Percentiles rank a stretch among this genome's conserved stretches.
phyloP scores from a whole-genome alignment of 2,113 vertebrate species.

The Prionailurus bengalensis region DNA sequence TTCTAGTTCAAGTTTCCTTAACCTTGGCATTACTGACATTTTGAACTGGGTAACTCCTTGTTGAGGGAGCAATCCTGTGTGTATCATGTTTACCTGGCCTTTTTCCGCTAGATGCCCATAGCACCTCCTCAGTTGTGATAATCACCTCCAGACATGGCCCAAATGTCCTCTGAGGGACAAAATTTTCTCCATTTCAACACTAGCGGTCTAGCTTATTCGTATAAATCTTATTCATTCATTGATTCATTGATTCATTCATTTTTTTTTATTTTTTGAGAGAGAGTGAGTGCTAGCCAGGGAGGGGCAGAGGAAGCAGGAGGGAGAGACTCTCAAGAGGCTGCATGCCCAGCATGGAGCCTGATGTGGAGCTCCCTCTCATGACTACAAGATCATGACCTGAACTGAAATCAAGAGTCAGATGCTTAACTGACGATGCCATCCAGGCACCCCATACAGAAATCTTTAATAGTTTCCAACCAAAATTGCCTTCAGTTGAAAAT shows the following conservation, averaged over 20 bases:
- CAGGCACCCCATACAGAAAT: not conserved
- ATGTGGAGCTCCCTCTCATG: no score
- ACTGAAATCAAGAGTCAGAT: no score
- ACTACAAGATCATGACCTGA: no score
- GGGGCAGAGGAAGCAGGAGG: no score
- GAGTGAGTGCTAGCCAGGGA: no score
- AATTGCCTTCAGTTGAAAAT: not conserved
- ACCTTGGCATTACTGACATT: not conserved
- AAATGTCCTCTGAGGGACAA: not conserved
- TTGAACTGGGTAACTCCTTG: not conserved
- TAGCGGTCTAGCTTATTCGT: not conserved
- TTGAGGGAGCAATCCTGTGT: no score
- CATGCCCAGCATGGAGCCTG: no score
- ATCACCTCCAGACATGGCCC: not conserved
- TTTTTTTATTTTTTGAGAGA: no score
- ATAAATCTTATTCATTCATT: accelerated
- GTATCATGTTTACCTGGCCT: not conserved
- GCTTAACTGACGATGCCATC: no score
- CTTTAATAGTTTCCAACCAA: not conserved
- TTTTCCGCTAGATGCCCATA: not conserved
- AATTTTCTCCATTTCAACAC: not conserved
- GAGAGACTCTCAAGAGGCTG: no score
- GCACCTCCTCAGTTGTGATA: not conserved
- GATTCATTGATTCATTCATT: no score
- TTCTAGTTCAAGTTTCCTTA: not conserved